Evolutionary conservation across 2,113 vertebrate species (phyloP).

Genomic region (Muscicapa adusta): DNA sequence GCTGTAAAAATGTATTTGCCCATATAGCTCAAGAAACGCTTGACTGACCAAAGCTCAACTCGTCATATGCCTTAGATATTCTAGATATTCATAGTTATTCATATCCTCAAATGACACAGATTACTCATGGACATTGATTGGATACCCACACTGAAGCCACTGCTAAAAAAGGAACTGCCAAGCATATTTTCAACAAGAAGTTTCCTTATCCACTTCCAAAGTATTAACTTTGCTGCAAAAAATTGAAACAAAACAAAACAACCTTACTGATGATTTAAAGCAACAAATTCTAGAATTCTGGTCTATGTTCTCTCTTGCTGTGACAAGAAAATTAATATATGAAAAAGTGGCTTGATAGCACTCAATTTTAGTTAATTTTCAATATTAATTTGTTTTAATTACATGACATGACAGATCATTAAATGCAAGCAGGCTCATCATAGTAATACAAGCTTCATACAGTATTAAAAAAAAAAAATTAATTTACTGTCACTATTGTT

Average conservation of each 20-base stretch:
- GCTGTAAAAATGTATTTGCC: not conserved
- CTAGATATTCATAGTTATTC: not conserved
- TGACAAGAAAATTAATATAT: not conserved
- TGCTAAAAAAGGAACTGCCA: not conserved
- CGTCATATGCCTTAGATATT: not conserved
- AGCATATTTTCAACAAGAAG: not conserved
- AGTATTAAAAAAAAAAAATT: not conserved
- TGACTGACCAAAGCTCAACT: not conserved
- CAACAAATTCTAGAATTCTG: not conserved
- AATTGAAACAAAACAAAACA: not conserved
- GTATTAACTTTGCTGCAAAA: not conserved
- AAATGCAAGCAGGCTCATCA: constrained; percentile 18
- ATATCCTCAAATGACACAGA: not conserved
- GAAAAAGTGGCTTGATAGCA: not conserved
- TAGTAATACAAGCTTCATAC: not conserved
- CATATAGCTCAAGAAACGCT: not conserved
- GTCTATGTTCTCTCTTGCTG: not conserved
- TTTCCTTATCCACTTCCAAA: not conserved
- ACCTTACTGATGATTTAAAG: not conserved
- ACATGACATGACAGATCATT: not conserved
- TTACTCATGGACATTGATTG: rapidly evolving
- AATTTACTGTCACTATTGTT: not conserved
- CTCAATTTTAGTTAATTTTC: constrained; percentile 15
- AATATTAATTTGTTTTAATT: constrained; percentile 50
- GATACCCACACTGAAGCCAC: not conserved